phyloP scores from a whole-genome alignment of 2,888 invertebrate genomes.

The Napeogenes sylphis region DNA sequence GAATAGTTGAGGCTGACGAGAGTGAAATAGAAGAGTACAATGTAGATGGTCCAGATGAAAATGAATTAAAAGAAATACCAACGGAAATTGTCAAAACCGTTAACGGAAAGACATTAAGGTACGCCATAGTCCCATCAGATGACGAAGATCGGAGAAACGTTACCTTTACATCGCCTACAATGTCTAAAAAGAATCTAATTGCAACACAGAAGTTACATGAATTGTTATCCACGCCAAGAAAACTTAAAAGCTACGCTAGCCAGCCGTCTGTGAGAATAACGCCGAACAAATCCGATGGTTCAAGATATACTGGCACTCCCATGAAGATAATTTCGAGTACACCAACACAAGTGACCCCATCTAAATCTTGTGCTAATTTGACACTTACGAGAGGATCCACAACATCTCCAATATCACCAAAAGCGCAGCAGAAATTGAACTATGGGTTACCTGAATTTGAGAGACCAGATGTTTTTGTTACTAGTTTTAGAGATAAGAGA shows the following conservation, averaged over 20 bases:
- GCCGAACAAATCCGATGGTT: slow-evolving; percentile 54
- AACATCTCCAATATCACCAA: slow-evolving; percentile 67
- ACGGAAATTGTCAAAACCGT: slow-evolving; percentile 80
- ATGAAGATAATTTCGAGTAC: slow-evolving; percentile 62
- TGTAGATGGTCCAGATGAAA: slow-evolving; percentile 74
- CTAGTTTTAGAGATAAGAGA: slow-evolving; percentile 62
- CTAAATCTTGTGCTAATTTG: slow-evolving; percentile 71
- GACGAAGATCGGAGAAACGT: slow-evolving; percentile 69
- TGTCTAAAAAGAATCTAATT: slow-evolving; percentile 79
- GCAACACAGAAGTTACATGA: slow-evolving; percentile 89
- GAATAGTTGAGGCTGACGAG: slow-evolving; percentile 65
- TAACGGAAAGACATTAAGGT: slow-evolving; percentile 77
- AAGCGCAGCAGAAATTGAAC: slow-evolving; percentile 78
- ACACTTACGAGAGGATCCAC: slow-evolving; percentile 44
- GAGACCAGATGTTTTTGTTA: slow-evolving; percentile 65
- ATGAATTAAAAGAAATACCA: slow-evolving; percentile 77
- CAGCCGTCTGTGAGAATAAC: slow-evolving; percentile 73
- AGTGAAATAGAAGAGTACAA: slow-evolving; percentile 73
- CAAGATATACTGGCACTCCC: slow-evolving; percentile 48
- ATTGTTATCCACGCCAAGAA: slow-evolving; percentile 84
- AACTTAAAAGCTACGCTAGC: slow-evolving; percentile 71
- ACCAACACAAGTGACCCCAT: slow-evolving; percentile 67
- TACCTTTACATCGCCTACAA: slow-evolving; percentile 64
- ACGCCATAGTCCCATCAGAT: slow-evolving; percentile 79
- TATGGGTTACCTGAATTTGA: slow-evolving; percentile 64